These are phyloP conservation scores for Synanceia verrucosa DNA, from an alignment of 2,797 vertebrate genomes.

Conservation along the genomic window DNA sequence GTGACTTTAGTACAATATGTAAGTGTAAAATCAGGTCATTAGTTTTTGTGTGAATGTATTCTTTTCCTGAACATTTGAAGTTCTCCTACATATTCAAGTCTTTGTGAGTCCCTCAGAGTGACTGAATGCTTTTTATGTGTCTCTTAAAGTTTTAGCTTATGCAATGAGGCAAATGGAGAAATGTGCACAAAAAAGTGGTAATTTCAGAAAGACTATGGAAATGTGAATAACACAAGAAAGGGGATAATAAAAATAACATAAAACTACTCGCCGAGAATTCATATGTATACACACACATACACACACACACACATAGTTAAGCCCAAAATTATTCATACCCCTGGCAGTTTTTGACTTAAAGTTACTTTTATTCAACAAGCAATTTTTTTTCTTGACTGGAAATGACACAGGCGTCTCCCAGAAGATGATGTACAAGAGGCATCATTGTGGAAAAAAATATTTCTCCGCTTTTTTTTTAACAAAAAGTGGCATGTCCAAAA, in stretches of 20 bases:
- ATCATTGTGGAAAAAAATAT: too few relatives aligned
- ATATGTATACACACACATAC: background rate
- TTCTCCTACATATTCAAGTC: slow-evolving; percentile 13
- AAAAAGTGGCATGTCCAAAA: too few relatives aligned
- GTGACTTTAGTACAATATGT: slow-evolving; percentile 10
- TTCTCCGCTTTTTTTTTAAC: too few relatives aligned
- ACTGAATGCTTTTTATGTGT: slow-evolving; percentile 35
- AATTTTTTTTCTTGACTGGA: too few relatives aligned
- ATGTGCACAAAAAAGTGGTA: background rate
- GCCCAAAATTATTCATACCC: too few relatives aligned
- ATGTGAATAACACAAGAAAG: background rate
- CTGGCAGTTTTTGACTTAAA: too few relatives aligned
- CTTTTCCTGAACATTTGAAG: slow-evolving; percentile 19
- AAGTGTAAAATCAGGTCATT: slow-evolving; percentile 6
- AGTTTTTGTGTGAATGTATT: background rate
- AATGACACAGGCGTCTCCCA: too few relatives aligned
- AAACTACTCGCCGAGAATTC: background rate
- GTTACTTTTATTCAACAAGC: too few relatives aligned
- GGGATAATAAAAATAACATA: slow-evolving; percentile 13
- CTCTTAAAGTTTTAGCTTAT: slow-evolving; percentile 67
- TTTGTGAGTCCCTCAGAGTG: slow-evolving; percentile 7
- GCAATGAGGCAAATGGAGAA: slow-evolving; percentile 8
- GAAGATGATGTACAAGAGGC: too few relatives aligned
- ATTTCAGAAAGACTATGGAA: slow-evolving; percentile 6
- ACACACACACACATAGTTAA: too few relatives aligned